A percentile compares a stretch with the other conserved stretches of the same genome.
These are phyloP conservation scores for Etia nguti DNA, from an alignment of 2,113 vertebrate species.

Conservation along the genomic window DNA sequence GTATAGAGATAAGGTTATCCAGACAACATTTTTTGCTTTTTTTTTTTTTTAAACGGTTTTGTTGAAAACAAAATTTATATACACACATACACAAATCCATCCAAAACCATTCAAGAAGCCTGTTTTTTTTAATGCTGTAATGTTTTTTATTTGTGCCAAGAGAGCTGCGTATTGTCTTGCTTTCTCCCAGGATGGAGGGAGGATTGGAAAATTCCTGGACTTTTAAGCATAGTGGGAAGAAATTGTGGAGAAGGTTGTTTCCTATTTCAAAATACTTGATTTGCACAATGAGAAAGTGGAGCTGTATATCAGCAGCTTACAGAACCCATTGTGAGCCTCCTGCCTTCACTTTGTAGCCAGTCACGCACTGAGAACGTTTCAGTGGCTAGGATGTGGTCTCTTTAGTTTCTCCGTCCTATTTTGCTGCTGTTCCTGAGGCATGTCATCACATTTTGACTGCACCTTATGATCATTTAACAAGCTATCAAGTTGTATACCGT, in stretches of 20 bases:
- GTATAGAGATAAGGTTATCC: neutral
- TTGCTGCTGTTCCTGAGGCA: neutral
- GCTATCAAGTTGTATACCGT: neutral
- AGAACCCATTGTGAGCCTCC: neutral
- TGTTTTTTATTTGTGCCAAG: neutral
- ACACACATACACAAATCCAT: rapidly evolving
- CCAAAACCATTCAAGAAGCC: neutral
- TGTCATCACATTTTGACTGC: neutral
- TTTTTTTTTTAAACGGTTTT: neutral
- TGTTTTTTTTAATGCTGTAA: neutral
- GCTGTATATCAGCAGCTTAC: neutral
- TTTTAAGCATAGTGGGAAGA: neutral
- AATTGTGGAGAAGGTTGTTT: neutral
- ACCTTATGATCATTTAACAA: neutral
- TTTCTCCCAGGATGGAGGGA: neutral
- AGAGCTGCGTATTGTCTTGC: neutral
- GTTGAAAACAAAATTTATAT: neutral
- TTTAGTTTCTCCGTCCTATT: neutral
- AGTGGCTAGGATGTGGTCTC: neutral
- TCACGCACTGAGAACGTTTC: neutral
- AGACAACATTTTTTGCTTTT: rapidly evolving
- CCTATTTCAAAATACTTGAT: neutral
- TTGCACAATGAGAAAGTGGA: neutral
- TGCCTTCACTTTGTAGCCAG: neutral
- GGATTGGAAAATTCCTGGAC: neutral